A percentile compares a stretch with the other conserved stretches of the same genome.
phyloP scores from a whole-genome alignment of 1,140 invertebrate species.

The Cyclargus thomasi region DNA sequence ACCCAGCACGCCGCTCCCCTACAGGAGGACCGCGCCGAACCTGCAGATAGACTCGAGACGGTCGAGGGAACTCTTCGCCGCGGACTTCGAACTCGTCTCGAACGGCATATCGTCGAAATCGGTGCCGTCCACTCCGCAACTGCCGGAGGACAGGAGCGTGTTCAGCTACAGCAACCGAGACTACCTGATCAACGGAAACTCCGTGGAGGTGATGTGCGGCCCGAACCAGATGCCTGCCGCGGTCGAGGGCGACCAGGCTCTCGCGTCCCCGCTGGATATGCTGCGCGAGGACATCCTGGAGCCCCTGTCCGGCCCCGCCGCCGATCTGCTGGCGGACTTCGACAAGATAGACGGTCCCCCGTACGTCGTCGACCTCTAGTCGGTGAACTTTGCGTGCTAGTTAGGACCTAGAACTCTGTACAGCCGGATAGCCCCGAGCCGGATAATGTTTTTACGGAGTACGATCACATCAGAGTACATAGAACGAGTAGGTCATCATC shows the following conservation, averaged over 20 bases:
- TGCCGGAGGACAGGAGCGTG: slow-evolving; percentile 67
- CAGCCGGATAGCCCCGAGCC: slow-evolving; percentile 45
- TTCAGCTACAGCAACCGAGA: slow-evolving; percentile 79
- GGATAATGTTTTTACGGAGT: slow-evolving; percentile 56
- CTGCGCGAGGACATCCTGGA: slow-evolving; percentile 58
- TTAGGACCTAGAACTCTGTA: slow-evolving; percentile 41
- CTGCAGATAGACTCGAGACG: slow-evolving; percentile 58
- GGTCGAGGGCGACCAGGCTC: slow-evolving; percentile 48
- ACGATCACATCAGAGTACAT: too few species aligned
- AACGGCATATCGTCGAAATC: slow-evolving; percentile 76
- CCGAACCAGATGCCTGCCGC: slow-evolving; percentile 41
- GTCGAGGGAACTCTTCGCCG: slow-evolving; percentile 45
- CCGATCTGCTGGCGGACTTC: slow-evolving; percentile 56
- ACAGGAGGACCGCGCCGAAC: slow-evolving; percentile 55
- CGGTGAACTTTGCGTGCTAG: slow-evolving; percentile 30
- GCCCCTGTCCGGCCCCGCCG: slow-evolving; percentile 45
- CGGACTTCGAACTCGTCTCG: slow-evolving; percentile 45
- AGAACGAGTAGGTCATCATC: too few species aligned
- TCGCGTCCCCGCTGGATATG: slow-evolving; percentile 58
- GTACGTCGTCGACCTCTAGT: slow-evolving; percentile 68
- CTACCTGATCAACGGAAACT: slow-evolving; percentile 78
- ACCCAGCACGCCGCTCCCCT: slow-evolving; percentile 78
- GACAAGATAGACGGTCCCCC: slow-evolving; percentile 61
- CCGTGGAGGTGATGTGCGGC: slow-evolving; percentile 56
- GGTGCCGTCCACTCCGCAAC: slow-evolving; percentile 78